A percentile compares a stretch with the other conserved stretches of the same genome.
These are phyloP conservation scores for Harpalus rufipes DNA, from an alignment of 2,888 invertebrate genomes.

Conservation along the genomic window DNA sequence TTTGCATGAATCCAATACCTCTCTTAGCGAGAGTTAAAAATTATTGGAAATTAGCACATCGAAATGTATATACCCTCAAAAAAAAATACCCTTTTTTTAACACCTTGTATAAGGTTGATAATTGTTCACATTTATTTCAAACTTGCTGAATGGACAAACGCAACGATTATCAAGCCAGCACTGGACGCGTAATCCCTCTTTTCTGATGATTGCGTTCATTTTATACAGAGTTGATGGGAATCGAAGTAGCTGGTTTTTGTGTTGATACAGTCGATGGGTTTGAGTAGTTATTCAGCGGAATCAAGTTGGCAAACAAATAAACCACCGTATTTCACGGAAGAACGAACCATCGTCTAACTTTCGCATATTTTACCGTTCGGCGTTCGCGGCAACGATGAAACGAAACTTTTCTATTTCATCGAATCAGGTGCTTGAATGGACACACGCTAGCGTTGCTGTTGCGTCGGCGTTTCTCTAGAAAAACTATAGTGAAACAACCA, in stretches of 20 bases:
- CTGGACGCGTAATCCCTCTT: not conserved
- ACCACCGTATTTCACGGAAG: conserved; percentile 50
- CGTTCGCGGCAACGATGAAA: conserved; percentile 17
- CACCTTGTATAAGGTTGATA: no score
- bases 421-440: conserved; percentile 49
- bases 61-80: no score
- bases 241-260: not conserved
- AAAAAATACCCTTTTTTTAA: no score
- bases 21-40: no score
- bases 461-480: conserved; percentile 18
- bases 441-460: conserved; percentile 18
- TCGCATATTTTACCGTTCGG: conserved; percentile 51
- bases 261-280: conserved; percentile 8
- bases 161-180: not conserved
- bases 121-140: no score
- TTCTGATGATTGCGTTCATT: not conserved
- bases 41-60: no score
- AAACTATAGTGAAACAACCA: conserved; percentile 17
- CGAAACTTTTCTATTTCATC: conserved; percentile 51
- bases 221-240: not conserved
- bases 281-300: conserved; percentile 38
- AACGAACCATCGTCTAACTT: conserved; percentile 47
- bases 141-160: no score
- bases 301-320: conserved; percentile 47
- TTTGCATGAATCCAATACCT: no score